Evolutionary conservation across 1,140 invertebrate genomes (phyloP).

Genomic region (Drosophila teissieri): DNA sequence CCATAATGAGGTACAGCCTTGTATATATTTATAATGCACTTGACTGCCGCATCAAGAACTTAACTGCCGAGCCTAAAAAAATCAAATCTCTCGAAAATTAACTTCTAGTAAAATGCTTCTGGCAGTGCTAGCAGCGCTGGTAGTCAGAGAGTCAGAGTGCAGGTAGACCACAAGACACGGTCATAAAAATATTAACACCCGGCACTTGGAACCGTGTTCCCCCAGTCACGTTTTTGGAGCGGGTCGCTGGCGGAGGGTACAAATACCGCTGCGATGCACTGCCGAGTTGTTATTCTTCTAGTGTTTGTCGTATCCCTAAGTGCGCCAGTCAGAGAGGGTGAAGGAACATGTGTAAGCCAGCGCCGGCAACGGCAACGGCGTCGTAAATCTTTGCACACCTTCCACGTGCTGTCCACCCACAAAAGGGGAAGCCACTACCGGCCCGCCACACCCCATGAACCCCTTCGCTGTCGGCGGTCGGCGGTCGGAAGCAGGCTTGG

Average conservation of each 20-base stretch:
- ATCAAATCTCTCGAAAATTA: background rate
- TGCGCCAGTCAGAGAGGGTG: background rate
- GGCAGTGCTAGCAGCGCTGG: background rate
- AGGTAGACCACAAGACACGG: slow-evolving; percentile 32
- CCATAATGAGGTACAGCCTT: slow-evolving; percentile 48
- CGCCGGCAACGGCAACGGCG: slow-evolving; percentile 54
- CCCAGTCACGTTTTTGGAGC: slow-evolving; percentile 59
- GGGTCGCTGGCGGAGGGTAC: slow-evolving; percentile 1
- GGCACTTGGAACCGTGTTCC: slow-evolving; percentile 50
- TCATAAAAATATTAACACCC: slow-evolving; percentile 69
- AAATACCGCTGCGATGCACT: slow-evolving; percentile 42
- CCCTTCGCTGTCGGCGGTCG: slow-evolving; percentile 12
- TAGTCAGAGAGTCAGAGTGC: slow-evolving; percentile 1
- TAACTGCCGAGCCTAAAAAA: background rate
- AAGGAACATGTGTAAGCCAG: slow-evolving; percentile 63
- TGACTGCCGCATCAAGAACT: slow-evolving; percentile 9
- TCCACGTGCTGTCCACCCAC: slow-evolving; percentile 27
- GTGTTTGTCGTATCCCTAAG: slow-evolving; percentile 18
- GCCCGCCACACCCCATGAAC: slow-evolving; percentile 16
- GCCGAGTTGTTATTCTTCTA: slow-evolving; percentile 39
- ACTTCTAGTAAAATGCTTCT: slow-evolving; percentile 41
- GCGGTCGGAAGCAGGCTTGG: slow-evolving; percentile 56
- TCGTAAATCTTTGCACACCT: slow-evolving; percentile 75
- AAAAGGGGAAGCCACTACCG: slow-evolving; percentile 14
- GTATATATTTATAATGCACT: slow-evolving; percentile 70